Evolutionary conservation across 1,140 invertebrate genomes (phyloP), one percentile per base, ranked within the genome.

Genomic region (Pollicipes pollicipes): DNA sequence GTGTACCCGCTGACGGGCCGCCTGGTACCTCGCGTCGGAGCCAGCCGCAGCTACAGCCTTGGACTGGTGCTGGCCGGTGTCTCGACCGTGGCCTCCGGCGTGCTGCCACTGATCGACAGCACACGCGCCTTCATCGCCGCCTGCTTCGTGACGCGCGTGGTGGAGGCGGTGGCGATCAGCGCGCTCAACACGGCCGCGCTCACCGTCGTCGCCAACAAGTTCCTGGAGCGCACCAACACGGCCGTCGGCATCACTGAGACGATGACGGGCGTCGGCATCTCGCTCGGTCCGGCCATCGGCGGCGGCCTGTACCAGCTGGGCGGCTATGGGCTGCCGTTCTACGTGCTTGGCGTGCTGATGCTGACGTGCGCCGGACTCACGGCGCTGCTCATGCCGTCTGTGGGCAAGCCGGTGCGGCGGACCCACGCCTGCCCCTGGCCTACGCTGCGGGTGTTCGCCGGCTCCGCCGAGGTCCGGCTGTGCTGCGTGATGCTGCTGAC

Each of bases 361-460:
- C 77, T 76, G 28, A 80, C 77, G 71, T 80, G 78, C 69, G 72
- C 74, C 67, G 82, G 83, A 81, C 85, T 85, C 72, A 72, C 85
- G 26, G 74, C 85, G 28, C 84, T 82, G 76, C 70, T 77, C 73
- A 73, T 80, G 13, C 83, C 85, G 76, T 83, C 81, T 75, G 79
- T 85, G 27, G 77, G 85, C 10, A 84, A 84, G 4, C 73, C 86
- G 6, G 84, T 85, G 74, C 80, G 84, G 76, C 74, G 85, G 26
- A 84, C 84, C n/a, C n/a, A n/a, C 31, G 77, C 77, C 70, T 82
- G 80, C 27, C 77, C 77, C 72, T 84, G 85, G 77, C 84, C 85
- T 75, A 85, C 85, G 76, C 76, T 85, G 28, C 84, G 85, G 74
- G 84, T 84, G 8, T 85, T 85, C 73, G 80, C 81, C 30, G 83